phyloP scores from a whole-genome alignment of 2,113 vertebrate genomes.

The Holacanthus passer region DNA sequence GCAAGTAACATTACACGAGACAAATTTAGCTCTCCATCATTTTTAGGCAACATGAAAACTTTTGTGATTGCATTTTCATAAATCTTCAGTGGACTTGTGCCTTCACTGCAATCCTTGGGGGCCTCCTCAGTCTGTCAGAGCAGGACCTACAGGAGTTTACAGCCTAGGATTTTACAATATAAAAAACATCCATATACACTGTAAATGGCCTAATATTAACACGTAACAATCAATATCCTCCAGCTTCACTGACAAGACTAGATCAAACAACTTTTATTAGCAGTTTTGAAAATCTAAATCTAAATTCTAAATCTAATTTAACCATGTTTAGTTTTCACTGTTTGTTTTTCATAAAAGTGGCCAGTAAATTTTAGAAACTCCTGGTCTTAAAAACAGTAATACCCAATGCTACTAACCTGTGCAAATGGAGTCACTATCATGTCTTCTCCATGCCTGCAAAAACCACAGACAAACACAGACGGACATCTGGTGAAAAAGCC shows the following conservation, averaged over 20 bases:
- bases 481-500: conserved; percentile 32
- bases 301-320: too few species aligned
- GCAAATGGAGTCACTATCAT: conserved; percentile 97
- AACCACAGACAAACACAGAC: conserved; percentile 46
- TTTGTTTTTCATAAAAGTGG: too few species aligned
- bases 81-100: background rate
- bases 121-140: background rate
- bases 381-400: background rate
- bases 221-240: background rate
- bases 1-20: background rate
- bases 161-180: background rate
- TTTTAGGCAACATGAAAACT: background rate
- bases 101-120: background rate
- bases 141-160: background rate
- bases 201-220: background rate
- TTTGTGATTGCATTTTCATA: background rate
- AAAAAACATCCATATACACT: background rate
- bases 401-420: conserved; percentile 85
- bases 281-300: too few species aligned
- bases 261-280: background rate
- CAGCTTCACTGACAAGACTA: background rate
- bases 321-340: too few species aligned
- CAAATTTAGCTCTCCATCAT: background rate
- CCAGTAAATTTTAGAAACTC: background rate
- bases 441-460: conserved; percentile 93